Evolutionary conservation across 2,113 vertebrate species (phyloP), one percentile per base, ranked within the genome.

Genomic region (Percopsis transmontana): DNA sequence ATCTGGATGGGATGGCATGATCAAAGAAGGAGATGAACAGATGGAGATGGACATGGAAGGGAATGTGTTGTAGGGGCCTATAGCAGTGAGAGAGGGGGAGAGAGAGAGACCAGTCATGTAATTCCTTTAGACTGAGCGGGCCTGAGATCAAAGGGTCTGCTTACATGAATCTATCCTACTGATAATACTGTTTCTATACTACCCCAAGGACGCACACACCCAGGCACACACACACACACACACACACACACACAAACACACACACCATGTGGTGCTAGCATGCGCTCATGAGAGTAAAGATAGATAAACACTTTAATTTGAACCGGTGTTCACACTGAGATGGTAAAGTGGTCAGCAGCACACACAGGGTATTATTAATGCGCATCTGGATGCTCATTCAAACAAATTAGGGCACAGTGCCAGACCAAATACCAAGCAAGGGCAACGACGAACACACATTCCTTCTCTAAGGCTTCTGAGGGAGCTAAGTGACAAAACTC

Each of bases 111-210:
- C 54, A 68, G 68, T 74, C 74, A 76, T 53, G 58, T 66, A 55
- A 82, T 84, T 68, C 82, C 70, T 73, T 3, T 20, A 80, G 82
- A 71, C 77, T 53, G 67, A 75, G 72, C 68, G 68, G 67, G 71
- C 74, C 77, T 69, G 66, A 75, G 77, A 87, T 89, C 84, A 90
- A 83, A 89, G 83, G 27, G 61, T 72, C 76, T 70, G 71, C 75
- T 84, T 83, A 84, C 77, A 76, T 58, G 73, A 84, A 86, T 85
- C 81, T 84, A 76, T 72, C 70, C 72, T 71, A 84, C 89, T 87
- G 80, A 80, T n/a, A 44, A 42, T 55, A 53, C 66, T 47, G 39
- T 57, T 72, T 18, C 40, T 62, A 40, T 39, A n/a, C 61, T 23
- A 70, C 50, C 57, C 77, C 56, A 42, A 19, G 33, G 13, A 40